A percentile compares a stretch with the other conserved stretches of the same genome.
Conservation (phyloP, 2,113 vertebrate species). For the Zosterops hypoxanthus region DNA sequence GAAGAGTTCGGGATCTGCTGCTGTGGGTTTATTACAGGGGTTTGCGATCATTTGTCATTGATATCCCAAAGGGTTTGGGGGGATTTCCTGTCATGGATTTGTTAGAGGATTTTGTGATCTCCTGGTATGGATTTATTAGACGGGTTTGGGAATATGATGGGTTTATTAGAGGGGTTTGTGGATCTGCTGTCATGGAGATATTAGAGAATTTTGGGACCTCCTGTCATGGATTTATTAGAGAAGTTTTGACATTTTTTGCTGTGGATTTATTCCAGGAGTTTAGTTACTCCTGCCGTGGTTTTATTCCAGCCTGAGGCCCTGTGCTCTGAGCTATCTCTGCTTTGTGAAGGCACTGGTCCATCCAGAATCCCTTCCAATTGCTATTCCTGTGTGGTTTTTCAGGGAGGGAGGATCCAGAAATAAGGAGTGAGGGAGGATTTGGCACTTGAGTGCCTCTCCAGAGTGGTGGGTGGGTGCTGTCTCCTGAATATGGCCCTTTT, state of each 20-base stretch:
- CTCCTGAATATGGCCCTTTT: not conserved
- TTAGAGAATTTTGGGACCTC: not conserved
- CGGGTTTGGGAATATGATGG: not conserved
- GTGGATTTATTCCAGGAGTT: not conserved
- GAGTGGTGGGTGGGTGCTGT: not conserved
- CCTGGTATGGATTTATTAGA: rapidly evolving
- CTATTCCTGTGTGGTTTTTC: not conserved
- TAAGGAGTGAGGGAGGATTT: not conserved
- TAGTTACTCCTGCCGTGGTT: not conserved
- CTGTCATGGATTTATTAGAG: too few species aligned
- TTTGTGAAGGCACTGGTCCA: not conserved
- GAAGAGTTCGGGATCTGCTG: not conserved
- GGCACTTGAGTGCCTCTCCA: not conserved
- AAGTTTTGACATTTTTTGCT: not conserved
- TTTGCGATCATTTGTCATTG: not conserved
- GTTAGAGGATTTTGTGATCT: not conserved
- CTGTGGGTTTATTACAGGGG: rapidly evolving
- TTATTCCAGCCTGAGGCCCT: rapidly evolving
- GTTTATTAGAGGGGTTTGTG: not conserved
- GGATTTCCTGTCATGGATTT: rapidly evolving
- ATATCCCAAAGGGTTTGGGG: too few species aligned
- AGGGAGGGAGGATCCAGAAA: not conserved
- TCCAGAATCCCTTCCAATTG: not conserved
- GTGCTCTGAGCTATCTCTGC: not conserved
- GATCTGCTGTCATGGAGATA: not conserved